Base-by-base conservation (phyloP, 2,888 invertebrate species). In the Panzeria rudis region DNA sequence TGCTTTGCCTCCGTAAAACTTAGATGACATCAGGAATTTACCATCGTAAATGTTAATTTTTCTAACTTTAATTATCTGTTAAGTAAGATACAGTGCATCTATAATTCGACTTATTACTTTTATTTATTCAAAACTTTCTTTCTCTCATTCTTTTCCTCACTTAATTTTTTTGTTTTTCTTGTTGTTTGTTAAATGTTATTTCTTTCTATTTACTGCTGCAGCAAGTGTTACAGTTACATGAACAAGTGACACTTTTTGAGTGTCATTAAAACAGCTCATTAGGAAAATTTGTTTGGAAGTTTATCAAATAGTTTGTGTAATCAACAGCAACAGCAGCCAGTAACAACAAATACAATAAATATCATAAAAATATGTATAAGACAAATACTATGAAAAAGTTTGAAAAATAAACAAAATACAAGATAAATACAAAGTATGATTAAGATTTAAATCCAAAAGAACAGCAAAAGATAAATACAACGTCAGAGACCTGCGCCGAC, bases 241-340 rank as follows among this genome's bases (percentile, higher is more conserved):
- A 79, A 85, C 73, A 82, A 82, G 82, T 85, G 82, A 82, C 75
- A 79, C 75, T 75, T 69, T 75, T 75, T 75, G 82, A 85, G 85
- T 85, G 78, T 79, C 85, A 85, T 85, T 82, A 79, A 85, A 85
- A 76, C 81, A 85, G 78, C 85, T 85, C 85, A 85, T 85, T 85
- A 85, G 78, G 85, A 82, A 82, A 85, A 85, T 82, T 85, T 82
- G 82, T 85, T 82, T 82, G 82, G 82, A 85, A 85, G 75, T 82
- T 82, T 85, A 79, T 85, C 85, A 82, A 82, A 85, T 76, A 85
- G 82, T 82, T 85, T 75, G 73, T 71, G 73, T 41, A 80, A 68
- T 80, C 80, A 73, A 56, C 56, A 80, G 50, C 72, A 73, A 9
- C 35, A 35, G 38, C 13, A 38, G 13, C 38, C 73, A 66, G 29